Base-by-base conservation (phyloP, 2,888 invertebrate genomes). In the Cataglyphis altisquamis region DNA sequence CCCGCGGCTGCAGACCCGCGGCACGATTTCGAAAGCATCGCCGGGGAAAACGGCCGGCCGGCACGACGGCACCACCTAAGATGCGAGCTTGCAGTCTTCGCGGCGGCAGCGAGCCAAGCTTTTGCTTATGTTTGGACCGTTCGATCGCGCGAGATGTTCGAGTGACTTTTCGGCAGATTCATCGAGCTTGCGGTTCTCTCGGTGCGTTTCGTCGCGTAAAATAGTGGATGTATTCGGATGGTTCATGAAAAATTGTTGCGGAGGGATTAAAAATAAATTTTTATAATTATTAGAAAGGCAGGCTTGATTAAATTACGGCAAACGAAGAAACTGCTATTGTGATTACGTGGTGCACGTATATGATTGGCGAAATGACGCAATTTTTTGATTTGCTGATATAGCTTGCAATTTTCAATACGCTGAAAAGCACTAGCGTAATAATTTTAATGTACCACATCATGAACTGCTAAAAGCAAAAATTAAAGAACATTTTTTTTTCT, bases 41-140 rank as follows among this genome's bases (percentile, higher is more conserved):
- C 68, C 83, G 73, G 84, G 81, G 82, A 85, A 78, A 72, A 52
- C 60, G 55, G 36, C 62, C 66, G 52, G 83, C 63, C 18, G 60
- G 66, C 62, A 72, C 84, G 78, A 72, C 84, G 78, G 75, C 66
- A 75, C 67, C 83, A 74, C 73, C 89, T 84, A 82, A 83, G 75
- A 84, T 81, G 70, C 78, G 82, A 72, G 88, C 89, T 84, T 85
- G 82, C 90, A 90, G 90, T 89, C 87, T 84, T 64, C 82, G 83
- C 75, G 64, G 81, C 75, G 90, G 48, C 84, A 57, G 77, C 89
- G 88, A 60, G 82, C 84, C 73, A 84, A 84, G 82, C 84, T 84
- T 87, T 80, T 21, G 78, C 72, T 77, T 63, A 83, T 60, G 29
- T 60, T 15, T 15, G 41, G 36, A n/a, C 41, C 29, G 64, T 45